Conservation (phyloP, 2,888 invertebrate genomes). For the Myathropa florea region DNA sequence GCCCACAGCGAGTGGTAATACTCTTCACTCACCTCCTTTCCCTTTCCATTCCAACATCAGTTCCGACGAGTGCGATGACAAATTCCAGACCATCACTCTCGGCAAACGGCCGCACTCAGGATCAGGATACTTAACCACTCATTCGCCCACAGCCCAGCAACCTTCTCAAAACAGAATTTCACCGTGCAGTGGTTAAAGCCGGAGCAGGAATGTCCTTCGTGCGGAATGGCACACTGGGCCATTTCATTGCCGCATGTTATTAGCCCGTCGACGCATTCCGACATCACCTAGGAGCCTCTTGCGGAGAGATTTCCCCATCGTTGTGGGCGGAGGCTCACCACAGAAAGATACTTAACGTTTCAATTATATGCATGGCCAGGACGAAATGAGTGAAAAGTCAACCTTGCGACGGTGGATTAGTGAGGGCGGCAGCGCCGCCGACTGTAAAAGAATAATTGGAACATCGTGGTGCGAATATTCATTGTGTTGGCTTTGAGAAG, state of each 20-base stretch:
- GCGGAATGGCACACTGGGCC: constrained; percentile 20
- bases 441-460: constrained; percentile 37
- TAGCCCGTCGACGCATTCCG: constrained; percentile 8
- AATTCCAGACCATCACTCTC: constrained; percentile 35
- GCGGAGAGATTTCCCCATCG: neutral
- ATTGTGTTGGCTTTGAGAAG: neutral
- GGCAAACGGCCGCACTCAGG: constrained; percentile 19
- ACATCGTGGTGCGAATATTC: constrained; percentile 31
- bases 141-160: neutral
- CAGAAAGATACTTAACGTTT: constrained; percentile 32
- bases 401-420: neutral
- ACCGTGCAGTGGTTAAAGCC: neutral
- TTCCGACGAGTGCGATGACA: constrained; percentile 6
- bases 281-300: constrained; percentile 14
- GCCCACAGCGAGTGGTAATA: constrained; percentile 5
- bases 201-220: constrained; percentile 3
- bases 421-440: neutral
- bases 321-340: neutral
- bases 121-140: constrained; percentile 25
- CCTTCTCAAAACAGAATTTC: neutral
- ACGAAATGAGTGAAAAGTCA: constrained; percentile 29
- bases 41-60: neutral
- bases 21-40: neutral
- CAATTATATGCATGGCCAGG: constrained; percentile 41
- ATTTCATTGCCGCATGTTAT: constrained; percentile 31